Evolutionary conservation across 2,888 invertebrate genomes (phyloP), one percentile per base, ranked within the genome.

Genomic region (Leistus spinibarbis): DNA sequence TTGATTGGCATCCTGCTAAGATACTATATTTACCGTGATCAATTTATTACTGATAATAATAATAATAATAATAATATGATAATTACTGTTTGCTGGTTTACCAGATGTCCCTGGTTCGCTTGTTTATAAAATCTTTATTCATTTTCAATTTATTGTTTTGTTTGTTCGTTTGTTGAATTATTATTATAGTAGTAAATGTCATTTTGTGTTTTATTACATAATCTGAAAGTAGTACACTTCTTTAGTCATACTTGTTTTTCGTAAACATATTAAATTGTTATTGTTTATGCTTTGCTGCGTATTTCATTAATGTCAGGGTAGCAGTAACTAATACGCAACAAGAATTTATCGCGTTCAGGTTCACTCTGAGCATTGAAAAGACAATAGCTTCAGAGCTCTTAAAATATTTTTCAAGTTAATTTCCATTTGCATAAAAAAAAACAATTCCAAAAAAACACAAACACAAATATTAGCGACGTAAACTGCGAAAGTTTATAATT

Each of bases 81-180:
- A 22, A 60, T 19, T 60, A 60, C 3, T 60, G 60, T 20, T 13
- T 19, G 60, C 13, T 17, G 20, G 60, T 4, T 7, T 13, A 16
- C 22, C 20, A 19, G 19, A 10, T 60, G 16, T 60, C 60, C 60
- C 16, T 60, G 60, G 20, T 60, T 16, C 13, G 3, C 60, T 3
- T 20, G 60, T 60, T 20, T 19, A 40, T 40, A 60, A 13, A 60
- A 60, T 22, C 22, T 17, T 19, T 19, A 60, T 60, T 60, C 7
- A 60, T 60, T 60, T 19, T 17, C 60, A 20, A 2, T 60, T 60
- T 60, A 60, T 60, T 60, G 60, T 60, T 60, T 60, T 60, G 60
- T 60, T 60, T 60, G 17, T 60, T 17, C 2, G 13, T 54, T 20
- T 60, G 40, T 10, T 40, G 13, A 13, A 3, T 40, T 40, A 40